These are phyloP conservation scores for Hipparchia semele DNA, from an alignment of 2,888 invertebrate genomes.

Conservation along the genomic window DNA sequence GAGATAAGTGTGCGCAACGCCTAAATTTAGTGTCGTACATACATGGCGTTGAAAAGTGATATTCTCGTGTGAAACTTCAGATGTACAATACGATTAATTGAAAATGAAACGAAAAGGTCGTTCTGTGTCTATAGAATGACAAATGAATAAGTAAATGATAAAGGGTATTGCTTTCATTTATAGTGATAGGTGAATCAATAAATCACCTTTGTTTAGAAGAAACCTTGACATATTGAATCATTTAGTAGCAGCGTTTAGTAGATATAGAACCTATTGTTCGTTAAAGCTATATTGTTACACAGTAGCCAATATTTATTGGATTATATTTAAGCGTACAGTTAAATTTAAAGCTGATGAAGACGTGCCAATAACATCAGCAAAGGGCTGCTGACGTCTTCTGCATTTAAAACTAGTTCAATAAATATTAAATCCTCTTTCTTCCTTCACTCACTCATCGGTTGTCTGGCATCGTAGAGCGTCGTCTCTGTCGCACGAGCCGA, in stretches of 20 bases:
- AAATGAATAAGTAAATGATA: background rate
- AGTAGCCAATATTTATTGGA: constrained; percentile 8
- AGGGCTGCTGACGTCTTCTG: too few species aligned
- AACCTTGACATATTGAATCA: constrained; percentile 2
- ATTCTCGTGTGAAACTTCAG: background rate
- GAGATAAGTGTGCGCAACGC: too few species aligned
- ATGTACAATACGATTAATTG: background rate
- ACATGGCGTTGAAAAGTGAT: background rate
- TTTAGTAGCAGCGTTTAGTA: too few species aligned
- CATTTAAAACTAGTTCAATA: too few species aligned
- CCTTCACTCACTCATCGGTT: too few species aligned
- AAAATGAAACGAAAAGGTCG: background rate
- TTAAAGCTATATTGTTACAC: constrained; percentile 1
- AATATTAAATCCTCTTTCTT: too few species aligned
- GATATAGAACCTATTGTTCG: background rate
- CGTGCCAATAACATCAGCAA: too few species aligned
- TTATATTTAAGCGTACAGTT: constrained; percentile 9
- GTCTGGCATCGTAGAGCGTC: too few species aligned
- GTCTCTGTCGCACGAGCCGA: too few species aligned
- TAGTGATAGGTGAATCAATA: background rate
- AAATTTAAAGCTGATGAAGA: too few species aligned
- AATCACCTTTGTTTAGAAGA: background rate
- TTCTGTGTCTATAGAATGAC: background rate
- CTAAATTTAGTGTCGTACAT: too few species aligned
- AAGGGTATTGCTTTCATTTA: background rate